These are phyloP conservation scores for Eubasilissa splendida DNA, from an alignment of 2,888 invertebrate species.

Conservation along the genomic window DNA sequence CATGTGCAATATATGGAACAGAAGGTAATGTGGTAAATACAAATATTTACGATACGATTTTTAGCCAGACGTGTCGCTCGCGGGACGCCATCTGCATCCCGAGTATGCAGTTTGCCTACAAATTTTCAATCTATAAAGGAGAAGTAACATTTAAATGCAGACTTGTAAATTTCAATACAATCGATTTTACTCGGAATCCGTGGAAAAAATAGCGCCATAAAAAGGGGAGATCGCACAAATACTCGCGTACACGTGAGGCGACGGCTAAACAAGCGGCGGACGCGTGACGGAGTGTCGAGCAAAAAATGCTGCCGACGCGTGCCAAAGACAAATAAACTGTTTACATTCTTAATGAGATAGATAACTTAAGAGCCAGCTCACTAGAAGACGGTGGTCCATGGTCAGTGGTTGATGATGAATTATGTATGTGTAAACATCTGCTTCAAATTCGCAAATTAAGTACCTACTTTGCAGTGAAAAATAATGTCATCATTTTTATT, in stretches of 20 bases:
- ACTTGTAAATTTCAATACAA: constrained; percentile 27
- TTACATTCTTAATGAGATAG: background rate
- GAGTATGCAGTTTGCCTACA: constrained; percentile 32
- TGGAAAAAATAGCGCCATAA: constrained; percentile 26
- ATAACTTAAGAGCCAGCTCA: background rate
- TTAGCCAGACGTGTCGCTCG: background rate
- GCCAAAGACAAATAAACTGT: constrained; percentile 9
- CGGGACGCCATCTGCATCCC: constrained; percentile 23
- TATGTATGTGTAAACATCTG: too few species aligned
- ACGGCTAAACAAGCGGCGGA: background rate
- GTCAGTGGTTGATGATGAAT: too few species aligned
- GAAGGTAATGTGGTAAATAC: constrained; percentile 5
- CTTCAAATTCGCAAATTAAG: too few species aligned
- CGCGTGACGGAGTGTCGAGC: background rate
- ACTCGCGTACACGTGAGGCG: constrained; percentile 2
- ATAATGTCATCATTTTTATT: too few species aligned
- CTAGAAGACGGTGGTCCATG: too few species aligned
- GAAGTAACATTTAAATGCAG: constrained; percentile 35
- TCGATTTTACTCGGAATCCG: constrained; percentile 32
- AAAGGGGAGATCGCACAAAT: constrained; percentile 10
- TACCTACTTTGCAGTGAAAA: too few species aligned
- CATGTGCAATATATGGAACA: constrained; percentile 25
- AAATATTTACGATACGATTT: background rate
- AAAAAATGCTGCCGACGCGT: constrained; percentile 12
- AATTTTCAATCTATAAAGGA: constrained; percentile 15